Percentiles rank a stretch among this genome's conserved stretches.
Evolutionary conservation across 2,113 vertebrate species (phyloP).

Genomic region (Podocnemis expansa): DNA sequence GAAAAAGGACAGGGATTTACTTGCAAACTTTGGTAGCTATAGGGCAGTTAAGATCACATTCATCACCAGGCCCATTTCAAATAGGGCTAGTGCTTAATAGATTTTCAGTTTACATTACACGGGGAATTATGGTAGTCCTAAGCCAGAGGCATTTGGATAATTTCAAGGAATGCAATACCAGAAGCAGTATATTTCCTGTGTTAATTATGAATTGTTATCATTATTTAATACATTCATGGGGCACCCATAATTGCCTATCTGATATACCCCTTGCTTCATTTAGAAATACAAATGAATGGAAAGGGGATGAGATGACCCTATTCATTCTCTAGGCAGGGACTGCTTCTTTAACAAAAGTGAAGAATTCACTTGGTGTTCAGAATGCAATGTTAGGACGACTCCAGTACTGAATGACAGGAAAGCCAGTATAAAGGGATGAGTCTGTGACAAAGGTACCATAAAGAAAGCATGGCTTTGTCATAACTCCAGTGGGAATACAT

Average conservation of each 20-base stretch:
- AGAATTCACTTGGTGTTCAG: background rate
- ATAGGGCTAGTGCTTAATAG: background rate
- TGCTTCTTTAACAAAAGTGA: background rate
- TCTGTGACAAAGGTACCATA: background rate
- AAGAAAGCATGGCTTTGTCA: background rate
- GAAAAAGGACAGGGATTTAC: background rate
- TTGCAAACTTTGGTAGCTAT: background rate
- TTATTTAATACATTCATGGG: conserved; percentile 46
- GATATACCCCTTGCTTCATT: conserved; percentile 33
- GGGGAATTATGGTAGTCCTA: background rate
- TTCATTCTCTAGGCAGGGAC: background rate
- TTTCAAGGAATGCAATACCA: conserved; percentile 13
- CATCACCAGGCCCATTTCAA: background rate
- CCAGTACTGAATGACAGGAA: background rate
- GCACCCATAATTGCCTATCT: conserved; percentile 33
- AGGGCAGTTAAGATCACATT: background rate
- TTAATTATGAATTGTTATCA: conserved; percentile 56
- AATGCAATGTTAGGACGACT: background rate
- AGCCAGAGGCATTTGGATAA: background rate
- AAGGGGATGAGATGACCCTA: background rate
- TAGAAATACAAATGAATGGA: conserved; percentile 19
- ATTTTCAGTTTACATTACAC: background rate
- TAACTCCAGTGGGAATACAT: background rate
- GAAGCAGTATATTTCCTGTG: background rate
- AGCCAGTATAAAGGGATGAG: background rate